These are phyloP conservation scores for Artemia sinica DNA, from an alignment of 2,888 invertebrate species.

Conservation along the genomic window DNA sequence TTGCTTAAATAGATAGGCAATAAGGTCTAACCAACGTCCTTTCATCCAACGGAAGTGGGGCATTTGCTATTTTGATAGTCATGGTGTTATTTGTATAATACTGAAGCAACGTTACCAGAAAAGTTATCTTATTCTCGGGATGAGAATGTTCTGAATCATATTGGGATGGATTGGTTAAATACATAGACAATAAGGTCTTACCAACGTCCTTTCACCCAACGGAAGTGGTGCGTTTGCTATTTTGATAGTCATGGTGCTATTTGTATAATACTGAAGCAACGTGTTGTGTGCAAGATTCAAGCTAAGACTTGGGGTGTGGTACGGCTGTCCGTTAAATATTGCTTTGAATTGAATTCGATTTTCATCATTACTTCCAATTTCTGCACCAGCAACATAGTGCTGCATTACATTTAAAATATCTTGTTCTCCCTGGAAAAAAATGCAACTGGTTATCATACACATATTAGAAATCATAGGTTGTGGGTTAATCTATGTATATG, in stretches of 20 bases:
- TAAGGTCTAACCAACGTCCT: constrained; percentile 16
- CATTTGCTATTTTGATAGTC: constrained; percentile 23
- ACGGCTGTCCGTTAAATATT: constrained; percentile 19
- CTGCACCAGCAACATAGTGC: constrained; percentile 2
- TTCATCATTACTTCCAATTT: background rate
- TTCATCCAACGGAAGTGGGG: constrained; percentile 23
- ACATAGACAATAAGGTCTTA: background rate
- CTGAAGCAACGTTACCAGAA: constrained; percentile 24
- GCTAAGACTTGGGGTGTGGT: constrained; percentile 23
- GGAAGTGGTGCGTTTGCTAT: constrained; percentile 24
- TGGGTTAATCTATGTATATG: too few relatives aligned
- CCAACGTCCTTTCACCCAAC: constrained; percentile 20
- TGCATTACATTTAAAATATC: background rate
- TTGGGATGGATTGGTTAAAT: too few relatives aligned
- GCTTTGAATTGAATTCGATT: constrained; percentile 28
- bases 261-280: constrained; percentile 21
- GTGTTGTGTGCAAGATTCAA: constrained; percentile 23
- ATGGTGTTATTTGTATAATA: constrained; percentile 19
- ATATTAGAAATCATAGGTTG: too few relatives aligned
- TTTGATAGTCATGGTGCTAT: constrained; percentile 21
- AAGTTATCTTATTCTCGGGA: too few relatives aligned
- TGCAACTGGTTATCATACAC: background rate
- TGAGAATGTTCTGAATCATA: too few relatives aligned
- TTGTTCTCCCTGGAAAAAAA: background rate
- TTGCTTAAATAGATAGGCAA: too few relatives aligned